phyloP scores from a whole-genome alignment of 2,888 invertebrate genomes.

The Steinernema hermaphroditum region DNA sequence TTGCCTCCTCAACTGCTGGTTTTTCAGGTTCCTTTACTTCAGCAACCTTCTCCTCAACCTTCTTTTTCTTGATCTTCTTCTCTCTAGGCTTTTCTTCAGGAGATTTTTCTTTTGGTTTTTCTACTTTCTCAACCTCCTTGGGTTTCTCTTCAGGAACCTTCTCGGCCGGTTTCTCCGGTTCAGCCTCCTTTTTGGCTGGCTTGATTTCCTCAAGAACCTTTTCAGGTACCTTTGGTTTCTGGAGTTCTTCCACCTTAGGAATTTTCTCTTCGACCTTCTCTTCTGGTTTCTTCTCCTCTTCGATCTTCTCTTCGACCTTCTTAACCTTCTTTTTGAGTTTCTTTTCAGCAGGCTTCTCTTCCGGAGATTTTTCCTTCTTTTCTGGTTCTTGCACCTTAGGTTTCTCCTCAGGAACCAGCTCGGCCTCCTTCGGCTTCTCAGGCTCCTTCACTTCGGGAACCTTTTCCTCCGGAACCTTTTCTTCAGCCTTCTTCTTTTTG shows the following conservation, averaged over 20 bases:
- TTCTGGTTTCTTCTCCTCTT: too few species aligned
- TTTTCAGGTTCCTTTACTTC: conserved; percentile 6
- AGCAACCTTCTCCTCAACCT: conserved; percentile 34
- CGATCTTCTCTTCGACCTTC: not conserved
- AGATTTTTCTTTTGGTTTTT: conserved; percentile 23
- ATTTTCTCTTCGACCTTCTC: too few species aligned
- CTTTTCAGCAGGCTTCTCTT: too few species aligned
- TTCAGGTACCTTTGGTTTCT: too few species aligned
- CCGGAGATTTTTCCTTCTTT: too few species aligned
- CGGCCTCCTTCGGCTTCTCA: too few species aligned
- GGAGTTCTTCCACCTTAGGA: too few species aligned
- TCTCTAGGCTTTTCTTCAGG: conserved; percentile 29
- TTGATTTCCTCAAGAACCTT: too few species aligned
- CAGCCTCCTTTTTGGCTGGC: too few species aligned
- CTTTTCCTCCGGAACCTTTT: conserved; percentile 22
- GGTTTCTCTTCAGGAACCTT: conserved; percentile 20
- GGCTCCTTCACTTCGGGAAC: conserved; percentile 19
- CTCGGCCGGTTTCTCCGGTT: too few species aligned
- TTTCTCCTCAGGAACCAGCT: conserved; percentile 8
- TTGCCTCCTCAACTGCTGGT: not conserved
- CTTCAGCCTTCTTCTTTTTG: conserved; percentile 33
- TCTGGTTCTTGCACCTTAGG: conserved; percentile 29
- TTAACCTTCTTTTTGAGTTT: conserved; percentile 36
- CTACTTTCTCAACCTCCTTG: conserved; percentile 5
- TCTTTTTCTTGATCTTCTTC: conserved; percentile 12